A percentile compares a stretch with the other conserved stretches of the same genome.
Conservation (phyloP, 2,797 vertebrate genomes). For the Mormyrops attenuatus region DNA sequence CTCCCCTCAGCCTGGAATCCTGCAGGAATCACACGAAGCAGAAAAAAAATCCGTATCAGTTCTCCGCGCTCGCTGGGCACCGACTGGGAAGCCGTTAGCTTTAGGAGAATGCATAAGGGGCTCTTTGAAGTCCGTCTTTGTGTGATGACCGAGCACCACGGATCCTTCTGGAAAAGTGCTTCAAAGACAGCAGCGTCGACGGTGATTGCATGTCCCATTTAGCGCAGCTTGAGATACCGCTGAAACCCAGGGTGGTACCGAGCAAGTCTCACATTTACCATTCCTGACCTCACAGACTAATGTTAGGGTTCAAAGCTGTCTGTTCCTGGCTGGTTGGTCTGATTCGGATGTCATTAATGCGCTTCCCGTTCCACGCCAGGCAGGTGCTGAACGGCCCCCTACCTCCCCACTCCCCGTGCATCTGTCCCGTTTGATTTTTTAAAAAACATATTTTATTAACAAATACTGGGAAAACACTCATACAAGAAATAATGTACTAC, state of each 20-base stretch:
- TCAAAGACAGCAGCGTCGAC: constrained; percentile 34
- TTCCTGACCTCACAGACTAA: not conserved
- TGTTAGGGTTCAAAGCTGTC: not conserved
- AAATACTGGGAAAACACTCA: not conserved
- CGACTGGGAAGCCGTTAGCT: not conserved
- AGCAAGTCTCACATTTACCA: not conserved
- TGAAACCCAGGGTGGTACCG: constrained; percentile 22
- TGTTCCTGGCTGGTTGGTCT: not conserved
- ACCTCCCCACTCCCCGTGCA: not conserved
- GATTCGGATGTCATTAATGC: not conserved
- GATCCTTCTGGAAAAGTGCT: constrained; percentile 36
- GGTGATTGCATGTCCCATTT: constrained; percentile 41
- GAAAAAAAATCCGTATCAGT: constrained; percentile 12
- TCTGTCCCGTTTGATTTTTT: not conserved
- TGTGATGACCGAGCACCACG: constrained; percentile 34
- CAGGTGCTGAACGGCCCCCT: not conserved
- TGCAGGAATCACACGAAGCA: constrained; percentile 22
- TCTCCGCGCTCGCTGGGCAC: not conserved
- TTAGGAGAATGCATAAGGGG: constrained; percentile 25
- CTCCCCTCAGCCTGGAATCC: constrained; percentile 29
- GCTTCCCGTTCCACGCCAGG: not conserved
- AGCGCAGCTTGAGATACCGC: constrained; percentile 37
- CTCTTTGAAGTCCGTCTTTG: constrained; percentile 35
- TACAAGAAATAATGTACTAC: not conserved
- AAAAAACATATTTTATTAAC: not conserved